Conservation (phyloP, 2,888 invertebrate genomes). For the Pardosa pseudoannulata region DNA sequence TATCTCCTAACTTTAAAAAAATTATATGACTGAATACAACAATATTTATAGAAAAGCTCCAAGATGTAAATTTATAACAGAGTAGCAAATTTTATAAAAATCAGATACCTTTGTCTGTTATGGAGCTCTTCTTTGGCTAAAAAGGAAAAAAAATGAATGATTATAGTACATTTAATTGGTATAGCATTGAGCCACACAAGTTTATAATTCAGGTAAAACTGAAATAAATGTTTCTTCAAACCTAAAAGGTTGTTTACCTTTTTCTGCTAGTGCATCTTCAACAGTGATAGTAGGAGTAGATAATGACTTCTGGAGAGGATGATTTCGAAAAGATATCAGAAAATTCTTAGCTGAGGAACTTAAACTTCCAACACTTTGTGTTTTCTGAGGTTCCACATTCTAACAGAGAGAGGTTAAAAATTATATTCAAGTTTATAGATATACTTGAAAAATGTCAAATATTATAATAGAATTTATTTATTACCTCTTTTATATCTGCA, state of each 20-base stretch:
- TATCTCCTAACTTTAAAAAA: too few species aligned
- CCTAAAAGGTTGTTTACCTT: slow-evolving; percentile 38
- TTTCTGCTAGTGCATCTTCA: slow-evolving; percentile 63
- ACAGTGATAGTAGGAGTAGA: slow-evolving; percentile 73
- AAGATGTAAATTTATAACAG: too few species aligned
- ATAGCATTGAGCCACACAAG: too few species aligned
- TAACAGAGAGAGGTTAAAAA: slow-evolving; percentile 12
- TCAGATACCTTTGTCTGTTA: slow-evolving; percentile 60
- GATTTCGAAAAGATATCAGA: slow-evolving; percentile 51
- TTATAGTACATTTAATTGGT: too few species aligned
- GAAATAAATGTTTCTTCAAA: too few species aligned
- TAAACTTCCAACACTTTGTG: slow-evolving; percentile 65
- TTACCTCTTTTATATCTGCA: slow-evolving; percentile 58
- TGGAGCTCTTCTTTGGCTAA: slow-evolving; percentile 65
- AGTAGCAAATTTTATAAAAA: too few species aligned
- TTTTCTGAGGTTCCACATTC: slow-evolving; percentile 69
- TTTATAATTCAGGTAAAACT: too few species aligned
- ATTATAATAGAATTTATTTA: too few species aligned
- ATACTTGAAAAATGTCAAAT: too few species aligned
- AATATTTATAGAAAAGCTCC: too few species aligned
- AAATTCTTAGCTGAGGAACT: slow-evolving; percentile 59
- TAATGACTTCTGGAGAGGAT: slow-evolving; percentile 73
- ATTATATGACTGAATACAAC: too few species aligned
- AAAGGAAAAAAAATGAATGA: slow-evolving; percentile 16
- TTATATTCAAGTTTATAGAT: too few species aligned